Percentiles rank a stretch among this genome's conserved stretches.
Conservation (phyloP, 2,888 invertebrate genomes). For the Sarcophaga variegata region DNA sequence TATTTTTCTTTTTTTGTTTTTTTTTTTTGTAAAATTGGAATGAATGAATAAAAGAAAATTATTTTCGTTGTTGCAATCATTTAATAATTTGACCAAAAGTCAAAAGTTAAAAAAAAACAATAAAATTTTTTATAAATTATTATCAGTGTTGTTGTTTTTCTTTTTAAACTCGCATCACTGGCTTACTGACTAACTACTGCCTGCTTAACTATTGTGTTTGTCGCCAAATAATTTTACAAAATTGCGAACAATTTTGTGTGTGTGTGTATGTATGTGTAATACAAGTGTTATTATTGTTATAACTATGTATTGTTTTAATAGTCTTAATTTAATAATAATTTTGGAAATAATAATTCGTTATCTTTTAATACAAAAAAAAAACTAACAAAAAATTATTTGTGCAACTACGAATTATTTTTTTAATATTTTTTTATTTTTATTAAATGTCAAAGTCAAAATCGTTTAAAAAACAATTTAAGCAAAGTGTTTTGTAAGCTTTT, state of each 20-base stretch:
- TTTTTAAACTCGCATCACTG: neutral
- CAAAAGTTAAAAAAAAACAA: slow-evolving; percentile 44
- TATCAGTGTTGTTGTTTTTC: neutral
- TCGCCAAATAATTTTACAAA: neutral
- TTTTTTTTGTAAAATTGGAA: too few species aligned
- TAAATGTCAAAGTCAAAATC: neutral
- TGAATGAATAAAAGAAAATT: neutral
- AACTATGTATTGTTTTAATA: neutral
- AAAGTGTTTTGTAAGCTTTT: too few species aligned
- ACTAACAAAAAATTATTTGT: neutral
- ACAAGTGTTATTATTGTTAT: neutral
- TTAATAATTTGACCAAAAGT: slow-evolving; percentile 32
- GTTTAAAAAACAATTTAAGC: too few species aligned
- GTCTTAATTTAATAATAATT: neutral
- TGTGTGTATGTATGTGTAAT: neutral
- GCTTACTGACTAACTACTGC: neutral
- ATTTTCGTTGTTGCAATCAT: neutral
- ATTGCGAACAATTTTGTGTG: neutral
- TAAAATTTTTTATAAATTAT: slow-evolving; percentile 14
- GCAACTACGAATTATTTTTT: neutral
- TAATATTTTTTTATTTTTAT: neutral
- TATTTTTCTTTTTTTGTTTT: too few species aligned
- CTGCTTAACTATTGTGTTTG: neutral
- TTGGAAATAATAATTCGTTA: neutral
- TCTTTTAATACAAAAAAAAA: neutral